Evolutionary conservation across 1,140 invertebrate species (phyloP), one percentile per base, ranked within the genome.

Genomic region (Nylanderia fulva): DNA sequence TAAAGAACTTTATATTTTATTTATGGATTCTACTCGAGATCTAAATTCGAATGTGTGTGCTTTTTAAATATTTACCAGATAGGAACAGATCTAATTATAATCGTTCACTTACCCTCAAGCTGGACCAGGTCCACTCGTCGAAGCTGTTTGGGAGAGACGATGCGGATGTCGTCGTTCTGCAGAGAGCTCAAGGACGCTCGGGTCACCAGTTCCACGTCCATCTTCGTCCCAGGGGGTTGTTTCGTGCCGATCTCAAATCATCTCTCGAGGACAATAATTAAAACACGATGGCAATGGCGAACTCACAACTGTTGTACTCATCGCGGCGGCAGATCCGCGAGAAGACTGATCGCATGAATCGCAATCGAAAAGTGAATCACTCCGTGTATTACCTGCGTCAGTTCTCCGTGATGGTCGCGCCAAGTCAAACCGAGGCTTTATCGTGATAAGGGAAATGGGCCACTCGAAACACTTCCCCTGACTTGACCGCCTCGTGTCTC

Each of bases 71-170:
- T 72, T 77, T 45, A 11, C 33, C 39, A 36, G 18, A n/a, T 80
- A 29, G 29, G 6, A 29, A 66, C 36, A 7, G 24, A 11, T n/a
- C n/a, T 63, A 21, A 39, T 42, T 74, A n/a, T n/a, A 48, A 52
- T 66, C 33, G 13, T 42, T 52, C 21, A 90, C 92, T 93, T 85
- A 95, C 94, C 86, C 93, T 92, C 13, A 95, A 84, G 71, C 90
- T 93, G 9, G 92, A 90, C 94, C 94, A 95, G 1, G 94, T 94
- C 92, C 93, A 95, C 15, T 94, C 93, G 42, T 94, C 93, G 24
- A 94, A 88, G 85, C 89, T 92, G 64, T 91, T n/a, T 92, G 0
- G 93, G 92, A 5, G 93, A 93, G 29, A 94, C 90, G 18, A 94
- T 92, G 15, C 93, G 86, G 7, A 85, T 90, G 39, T 93, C 93